Evolutionary conservation across 2,113 vertebrate genomes (phyloP).

Genomic region (Campylomormyrus numenius): DNA sequence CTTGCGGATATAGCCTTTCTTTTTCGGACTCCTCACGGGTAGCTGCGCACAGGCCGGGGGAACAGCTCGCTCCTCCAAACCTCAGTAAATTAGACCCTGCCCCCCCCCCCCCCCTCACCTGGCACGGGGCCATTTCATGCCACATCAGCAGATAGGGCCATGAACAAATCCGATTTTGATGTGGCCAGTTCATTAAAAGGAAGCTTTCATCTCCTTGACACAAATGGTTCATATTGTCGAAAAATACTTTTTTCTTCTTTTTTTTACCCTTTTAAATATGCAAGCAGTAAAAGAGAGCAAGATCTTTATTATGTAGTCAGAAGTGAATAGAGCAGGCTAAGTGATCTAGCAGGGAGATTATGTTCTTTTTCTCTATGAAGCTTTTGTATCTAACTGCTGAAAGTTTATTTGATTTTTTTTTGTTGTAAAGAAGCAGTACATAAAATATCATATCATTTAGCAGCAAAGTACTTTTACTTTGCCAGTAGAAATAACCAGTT

Average conservation of each 20-base stretch:
- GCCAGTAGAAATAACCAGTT: background rate
- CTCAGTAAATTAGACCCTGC: constrained; percentile 14
- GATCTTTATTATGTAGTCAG: background rate
- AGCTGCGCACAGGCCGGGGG: constrained; percentile 27
- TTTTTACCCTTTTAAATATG: constrained; percentile 43
- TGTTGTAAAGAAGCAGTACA: background rate
- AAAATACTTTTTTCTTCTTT: constrained; percentile 22
- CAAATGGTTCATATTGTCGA: constrained; percentile 58
- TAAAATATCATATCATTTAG: background rate
- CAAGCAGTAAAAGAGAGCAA: constrained; percentile 39
- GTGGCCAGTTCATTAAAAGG: constrained; percentile 46
- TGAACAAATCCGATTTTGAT: constrained; percentile 37
- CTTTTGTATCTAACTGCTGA: background rate
- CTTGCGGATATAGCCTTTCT: constrained; percentile 17
- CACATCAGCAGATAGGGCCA: constrained; percentile 44
- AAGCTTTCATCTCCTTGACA: constrained; percentile 38
- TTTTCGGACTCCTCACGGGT: constrained; percentile 11
- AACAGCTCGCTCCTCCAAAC: constrained; percentile 26
- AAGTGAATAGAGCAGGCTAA: background rate
- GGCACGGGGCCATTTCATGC: constrained; percentile 36
- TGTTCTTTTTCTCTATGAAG: background rate
- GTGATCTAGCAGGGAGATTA: background rate
- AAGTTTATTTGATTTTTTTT: background rate
- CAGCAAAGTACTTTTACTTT: background rate
- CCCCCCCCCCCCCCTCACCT: constrained; percentile 28